Evolutionary conservation across 2,113 vertebrate genomes (phyloP).

Genomic region (Apteryx mantelli): DNA sequence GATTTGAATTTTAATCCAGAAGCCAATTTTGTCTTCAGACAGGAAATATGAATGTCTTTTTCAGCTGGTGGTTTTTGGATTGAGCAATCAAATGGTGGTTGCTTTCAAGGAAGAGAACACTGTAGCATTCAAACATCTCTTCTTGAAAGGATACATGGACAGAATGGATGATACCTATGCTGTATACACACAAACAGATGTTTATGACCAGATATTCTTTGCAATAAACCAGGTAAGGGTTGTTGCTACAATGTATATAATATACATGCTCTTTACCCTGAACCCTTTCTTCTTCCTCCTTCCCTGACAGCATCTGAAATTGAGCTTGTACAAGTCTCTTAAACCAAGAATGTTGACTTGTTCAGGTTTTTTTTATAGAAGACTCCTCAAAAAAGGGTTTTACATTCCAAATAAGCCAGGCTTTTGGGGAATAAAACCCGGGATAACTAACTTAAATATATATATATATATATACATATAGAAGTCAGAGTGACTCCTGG

Average conservation of each 20-base stretch:
- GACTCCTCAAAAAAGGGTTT: too few species aligned
- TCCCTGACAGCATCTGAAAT: neutral
- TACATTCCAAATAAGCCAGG: too few species aligned
- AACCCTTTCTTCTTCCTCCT: neutral
- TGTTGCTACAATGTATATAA: neutral
- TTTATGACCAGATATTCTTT: conserved; percentile 87
- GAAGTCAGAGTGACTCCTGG: too few species aligned
- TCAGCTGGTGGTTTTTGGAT: conserved; percentile 92
- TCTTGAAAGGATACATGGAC: conserved; percentile 89
- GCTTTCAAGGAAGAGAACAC: conserved; percentile 94
- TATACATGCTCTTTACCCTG: neutral
- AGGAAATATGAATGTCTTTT: conserved; percentile 26
- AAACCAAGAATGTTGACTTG: neutral
- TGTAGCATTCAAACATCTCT: conserved; percentile 90
- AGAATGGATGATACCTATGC: conserved; percentile 80
- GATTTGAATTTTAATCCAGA: neutral
- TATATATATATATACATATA: too few species aligned
- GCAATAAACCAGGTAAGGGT: conserved; percentile 83
- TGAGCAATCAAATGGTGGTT: conserved; percentile 97
- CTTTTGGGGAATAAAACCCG: too few species aligned
- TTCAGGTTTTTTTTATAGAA: neutral
- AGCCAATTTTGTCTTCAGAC: neutral
- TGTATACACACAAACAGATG: conserved; percentile 87
- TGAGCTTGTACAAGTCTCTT: neutral
- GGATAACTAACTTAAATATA: too few species aligned